Evolutionary conservation across 2,113 vertebrate species (phyloP).

Genomic region (Piprites chloris): DNA sequence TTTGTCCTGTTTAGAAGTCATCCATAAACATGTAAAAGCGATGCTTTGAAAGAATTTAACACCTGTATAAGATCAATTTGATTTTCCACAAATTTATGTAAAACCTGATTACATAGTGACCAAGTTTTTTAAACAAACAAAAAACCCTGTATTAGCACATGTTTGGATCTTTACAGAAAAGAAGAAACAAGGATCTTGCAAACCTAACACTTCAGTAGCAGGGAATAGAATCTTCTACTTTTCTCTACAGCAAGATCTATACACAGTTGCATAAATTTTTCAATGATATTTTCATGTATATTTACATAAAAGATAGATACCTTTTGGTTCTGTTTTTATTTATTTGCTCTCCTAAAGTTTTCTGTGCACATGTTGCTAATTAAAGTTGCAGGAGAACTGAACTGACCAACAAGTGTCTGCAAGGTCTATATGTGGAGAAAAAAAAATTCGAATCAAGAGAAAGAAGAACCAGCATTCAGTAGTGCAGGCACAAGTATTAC

Average conservation of each 20-base stretch:
- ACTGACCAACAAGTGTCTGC: neutral
- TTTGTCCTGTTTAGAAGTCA: neutral
- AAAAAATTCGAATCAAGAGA: neutral
- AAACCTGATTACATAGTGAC: neutral
- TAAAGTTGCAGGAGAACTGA: neutral
- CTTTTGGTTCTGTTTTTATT: neutral
- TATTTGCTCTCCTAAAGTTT: neutral
- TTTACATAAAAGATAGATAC: neutral
- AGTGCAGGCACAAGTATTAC: neutral
- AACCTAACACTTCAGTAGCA: neutral
- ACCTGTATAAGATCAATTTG: neutral
- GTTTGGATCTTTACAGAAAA: neutral
- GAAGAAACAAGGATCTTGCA: neutral
- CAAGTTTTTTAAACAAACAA: neutral
- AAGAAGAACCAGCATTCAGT: neutral
- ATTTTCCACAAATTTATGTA: neutral
- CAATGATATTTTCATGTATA: neutral
- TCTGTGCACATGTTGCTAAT: neutral
- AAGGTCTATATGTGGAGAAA: neutral
- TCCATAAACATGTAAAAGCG: neutral
- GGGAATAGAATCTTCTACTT: neutral
- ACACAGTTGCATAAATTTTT: neutral
- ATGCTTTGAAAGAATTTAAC: neutral
- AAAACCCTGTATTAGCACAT: too few species aligned
- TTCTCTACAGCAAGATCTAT: neutral